Percentiles rank a stretch among this genome's conserved stretches.
phyloP scores from a whole-genome alignment of 2,888 invertebrate genomes.

The Prionchulus punctatus region DNA sequence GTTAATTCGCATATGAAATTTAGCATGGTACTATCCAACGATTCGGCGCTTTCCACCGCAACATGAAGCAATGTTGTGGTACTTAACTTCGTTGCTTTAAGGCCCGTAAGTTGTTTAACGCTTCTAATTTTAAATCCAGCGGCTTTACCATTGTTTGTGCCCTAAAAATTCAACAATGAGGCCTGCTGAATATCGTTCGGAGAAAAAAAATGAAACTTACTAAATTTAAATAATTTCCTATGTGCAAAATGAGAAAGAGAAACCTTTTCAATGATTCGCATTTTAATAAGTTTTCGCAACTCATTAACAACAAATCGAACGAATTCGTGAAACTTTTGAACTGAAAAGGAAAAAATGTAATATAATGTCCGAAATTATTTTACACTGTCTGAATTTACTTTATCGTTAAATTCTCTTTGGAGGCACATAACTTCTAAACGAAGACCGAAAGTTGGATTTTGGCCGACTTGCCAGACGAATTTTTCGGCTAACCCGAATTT shows the following conservation, averaged over 20 bases:
- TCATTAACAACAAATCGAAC: background rate
- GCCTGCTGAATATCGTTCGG: background rate
- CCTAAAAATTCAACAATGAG: background rate
- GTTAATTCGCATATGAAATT: background rate
- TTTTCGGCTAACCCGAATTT: slow-evolving; percentile 85
- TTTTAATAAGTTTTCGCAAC: slow-evolving; percentile 9
- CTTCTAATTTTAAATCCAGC: background rate
- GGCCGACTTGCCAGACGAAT: slow-evolving; percentile 50
- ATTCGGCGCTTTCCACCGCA: slow-evolving; percentile 12
- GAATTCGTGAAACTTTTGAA: background rate
- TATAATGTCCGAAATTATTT: too few species aligned
- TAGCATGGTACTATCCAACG: background rate
- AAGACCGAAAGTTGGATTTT: background rate
- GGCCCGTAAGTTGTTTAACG: background rate
- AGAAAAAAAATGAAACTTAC: slow-evolving; percentile 16
- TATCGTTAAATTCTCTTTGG: slow-evolving; percentile 1
- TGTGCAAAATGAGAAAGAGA: slow-evolving; percentile 26
- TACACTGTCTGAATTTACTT: too few species aligned
- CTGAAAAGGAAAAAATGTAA: background rate
- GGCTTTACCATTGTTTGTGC: background rate
- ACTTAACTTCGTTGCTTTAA: background rate
- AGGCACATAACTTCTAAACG: background rate
- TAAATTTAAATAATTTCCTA: slow-evolving; percentile 33
- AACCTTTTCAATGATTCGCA: slow-evolving; percentile 21
- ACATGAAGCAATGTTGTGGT: background rate